A percentile compares a stretch with the other conserved stretches of the same genome.
Evolutionary conservation across 1,140 invertebrate species (phyloP).

Genomic region (Rhizoglyphus robini): DNA sequence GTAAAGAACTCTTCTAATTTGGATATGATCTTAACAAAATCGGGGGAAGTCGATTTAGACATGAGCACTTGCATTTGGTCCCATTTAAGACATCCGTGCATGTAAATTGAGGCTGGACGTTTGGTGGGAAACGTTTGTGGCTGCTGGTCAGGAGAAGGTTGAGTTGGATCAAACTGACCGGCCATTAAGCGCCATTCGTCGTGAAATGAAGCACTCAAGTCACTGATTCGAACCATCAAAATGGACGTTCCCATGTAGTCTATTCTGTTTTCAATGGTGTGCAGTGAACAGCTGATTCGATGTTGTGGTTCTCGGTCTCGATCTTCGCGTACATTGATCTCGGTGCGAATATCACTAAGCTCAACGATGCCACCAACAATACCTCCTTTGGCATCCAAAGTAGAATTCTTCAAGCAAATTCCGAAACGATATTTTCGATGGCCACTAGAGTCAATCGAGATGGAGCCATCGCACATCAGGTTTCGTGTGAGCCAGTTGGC

Average conservation of each 20-base stretch:
- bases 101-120: conserved; percentile 72
- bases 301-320: conserved; percentile 76
- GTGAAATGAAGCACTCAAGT: conserved; percentile 55
- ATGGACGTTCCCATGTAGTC: conserved; percentile 86
- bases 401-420: conserved; percentile 71
- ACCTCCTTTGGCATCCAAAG: conserved; percentile 82
- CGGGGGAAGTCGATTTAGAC: conserved; percentile 86
- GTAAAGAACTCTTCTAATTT: conserved; percentile 94
- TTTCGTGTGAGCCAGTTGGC: conserved; percentile 84
- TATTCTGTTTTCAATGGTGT: conserved; percentile 68
- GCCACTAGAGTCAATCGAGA: conserved; percentile 84
- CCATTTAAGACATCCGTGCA: conserved; percentile 82
- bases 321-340: conserved; percentile 77
- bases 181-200: conserved; percentile 63
- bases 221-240: conserved; percentile 72
- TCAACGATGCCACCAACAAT: conserved; percentile 90
- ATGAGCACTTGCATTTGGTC: conserved; percentile 92
- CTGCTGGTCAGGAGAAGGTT: background rate
- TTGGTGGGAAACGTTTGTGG: conserved; percentile 30
- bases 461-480: conserved; percentile 70
- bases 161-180: conserved; percentile 28
- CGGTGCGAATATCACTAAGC: conserved; percentile 72
- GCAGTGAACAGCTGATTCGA: conserved; percentile 63
- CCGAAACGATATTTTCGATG: conserved; percentile 85
- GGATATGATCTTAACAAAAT: conserved; percentile 87